Evolutionary conservation across 2,888 invertebrate species (phyloP), one percentile per base, ranked within the genome.

Genomic region (Tetragnatha montana): DNA sequence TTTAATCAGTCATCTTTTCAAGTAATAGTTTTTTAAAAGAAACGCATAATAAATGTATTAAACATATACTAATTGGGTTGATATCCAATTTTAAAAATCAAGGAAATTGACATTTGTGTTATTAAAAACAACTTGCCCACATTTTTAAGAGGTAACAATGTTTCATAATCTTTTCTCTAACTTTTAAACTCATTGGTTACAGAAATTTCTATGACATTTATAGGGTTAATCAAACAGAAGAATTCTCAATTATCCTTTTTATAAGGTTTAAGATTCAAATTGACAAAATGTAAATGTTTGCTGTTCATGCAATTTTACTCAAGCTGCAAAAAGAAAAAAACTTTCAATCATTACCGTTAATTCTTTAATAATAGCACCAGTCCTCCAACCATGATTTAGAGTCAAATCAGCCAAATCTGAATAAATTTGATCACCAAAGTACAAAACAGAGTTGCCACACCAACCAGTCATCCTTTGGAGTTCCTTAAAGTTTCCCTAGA

Each of bases 371-470:
- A 99, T 98, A 69, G 99, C 99, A 0, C 98, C 99, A 6, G 99
- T 99, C 92, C 98, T 95, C 99, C 99, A 99, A 81, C 98, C 98
- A 94, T 98, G 98, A 93, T 98, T 97, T 68, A 98, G 94, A 0
- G 98, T 98, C 70, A 98, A 98, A 94, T 99, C 98, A 10, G 98
- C 99, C 88, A 99, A 95, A 94, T 99, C 99, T 93, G 96, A 97
- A 94, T 98, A 99, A 0, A 99, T 98, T 94, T 99, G 99, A 94
- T 99, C 99, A 0, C 99, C 99, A 94, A 99, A 99, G 94, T 99
- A 99, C 35, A 99, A 94, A 73, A 99, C 98, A 92, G 97, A 96
- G 92, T 97, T 96, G 0, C 98, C 98, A 90, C 92, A 92, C 98
- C 98, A 99, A 0, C 97, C 98, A 0, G 98, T 99, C 93, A 98